A percentile compares a stretch with the other conserved stretches of the same genome.
Evolutionary conservation across 1,140 invertebrate genomes (phyloP).

Genomic region (Galleria mellonella): DNA sequence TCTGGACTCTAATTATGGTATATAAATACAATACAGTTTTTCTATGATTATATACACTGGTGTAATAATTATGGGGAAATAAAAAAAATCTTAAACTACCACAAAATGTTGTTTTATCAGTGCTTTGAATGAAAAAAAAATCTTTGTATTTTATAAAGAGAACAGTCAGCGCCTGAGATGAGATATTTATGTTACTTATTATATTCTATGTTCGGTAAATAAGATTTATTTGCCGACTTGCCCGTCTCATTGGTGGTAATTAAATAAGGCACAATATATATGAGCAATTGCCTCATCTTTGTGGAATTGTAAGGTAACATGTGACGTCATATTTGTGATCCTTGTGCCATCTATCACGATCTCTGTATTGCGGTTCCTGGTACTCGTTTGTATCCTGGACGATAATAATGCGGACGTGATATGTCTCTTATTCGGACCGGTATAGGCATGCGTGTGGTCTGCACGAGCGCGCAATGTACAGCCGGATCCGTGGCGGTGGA

Average conservation of each 20-base stretch:
- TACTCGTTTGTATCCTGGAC: not conserved
- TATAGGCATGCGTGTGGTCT: slow-evolving; percentile 1
- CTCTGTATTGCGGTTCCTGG: slow-evolving; percentile 2
- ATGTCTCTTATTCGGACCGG: slow-evolving; percentile 4
- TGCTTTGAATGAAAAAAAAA: too few relatives aligned
- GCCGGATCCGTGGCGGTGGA: slow-evolving; percentile 13
- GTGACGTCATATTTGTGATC: slow-evolving; percentile 32
- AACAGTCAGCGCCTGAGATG: too few relatives aligned
- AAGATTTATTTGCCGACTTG: slow-evolving; percentile 16
- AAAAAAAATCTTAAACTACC: too few relatives aligned
- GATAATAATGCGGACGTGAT: slow-evolving; percentile 14
- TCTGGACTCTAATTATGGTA: too few relatives aligned
- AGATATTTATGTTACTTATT: too few relatives aligned
- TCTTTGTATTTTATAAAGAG: too few relatives aligned
- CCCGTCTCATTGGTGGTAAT: slow-evolving; percentile 12
- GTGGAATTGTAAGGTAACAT: slow-evolving; percentile 7
- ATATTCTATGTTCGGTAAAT: slow-evolving; percentile 2
- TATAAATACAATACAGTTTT: too few relatives aligned
- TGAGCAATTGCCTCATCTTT: slow-evolving; percentile 2
- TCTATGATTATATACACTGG: too few relatives aligned
- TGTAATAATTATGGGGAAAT: too few relatives aligned
- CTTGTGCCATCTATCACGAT: slow-evolving; percentile 11
- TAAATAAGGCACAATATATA: slow-evolving; percentile 12
- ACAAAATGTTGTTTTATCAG: too few relatives aligned
- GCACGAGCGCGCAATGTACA: slow-evolving; percentile 10